phyloP scores from a whole-genome alignment of 2,113 vertebrate genomes.

The Equus quagga region DNA sequence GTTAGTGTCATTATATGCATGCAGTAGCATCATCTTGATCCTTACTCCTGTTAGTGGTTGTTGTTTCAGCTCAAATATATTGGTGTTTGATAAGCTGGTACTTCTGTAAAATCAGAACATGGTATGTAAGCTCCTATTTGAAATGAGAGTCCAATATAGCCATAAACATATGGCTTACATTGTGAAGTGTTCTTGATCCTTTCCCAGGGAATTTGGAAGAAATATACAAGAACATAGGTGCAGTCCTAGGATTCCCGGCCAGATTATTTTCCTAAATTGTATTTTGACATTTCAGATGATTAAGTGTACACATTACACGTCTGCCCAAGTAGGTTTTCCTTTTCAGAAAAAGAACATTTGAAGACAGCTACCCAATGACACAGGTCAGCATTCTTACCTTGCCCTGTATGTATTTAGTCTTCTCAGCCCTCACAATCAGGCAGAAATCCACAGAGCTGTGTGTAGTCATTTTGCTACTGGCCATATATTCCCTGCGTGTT shows the following conservation, averaged over 20 bases:
- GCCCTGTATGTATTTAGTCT: not conserved
- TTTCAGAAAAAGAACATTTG: conserved; percentile 38
- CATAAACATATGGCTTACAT: conserved; percentile 62
- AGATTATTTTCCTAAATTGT: conserved; percentile 61
- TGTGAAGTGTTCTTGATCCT: conserved; percentile 54
- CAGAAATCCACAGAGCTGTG: not conserved
- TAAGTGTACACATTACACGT: conserved; percentile 66
- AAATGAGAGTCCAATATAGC: conserved; percentile 53
- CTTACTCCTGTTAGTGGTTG: not conserved
- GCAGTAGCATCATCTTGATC: not conserved
- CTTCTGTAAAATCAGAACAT: conserved; percentile 26
- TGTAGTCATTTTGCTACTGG: not conserved
- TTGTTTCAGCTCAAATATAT: conserved; percentile 19
- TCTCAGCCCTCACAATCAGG: not conserved
- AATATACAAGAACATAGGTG: conserved; percentile 64
- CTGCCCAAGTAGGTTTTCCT: conserved; percentile 53
- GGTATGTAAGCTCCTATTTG: conserved; percentile 15
- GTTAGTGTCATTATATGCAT: not conserved
- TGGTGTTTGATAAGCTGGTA: conserved; percentile 43
- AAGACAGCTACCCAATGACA: not conserved
- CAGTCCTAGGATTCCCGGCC: conserved; percentile 36
- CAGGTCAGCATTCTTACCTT: not conserved
- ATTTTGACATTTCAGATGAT: conserved; percentile 70
- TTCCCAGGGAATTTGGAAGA: conserved; percentile 55
- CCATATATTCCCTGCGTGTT: not conserved